phyloP scores from a whole-genome alignment of 1,140 invertebrate genomes.

The Drosophila albomicans region DNA sequence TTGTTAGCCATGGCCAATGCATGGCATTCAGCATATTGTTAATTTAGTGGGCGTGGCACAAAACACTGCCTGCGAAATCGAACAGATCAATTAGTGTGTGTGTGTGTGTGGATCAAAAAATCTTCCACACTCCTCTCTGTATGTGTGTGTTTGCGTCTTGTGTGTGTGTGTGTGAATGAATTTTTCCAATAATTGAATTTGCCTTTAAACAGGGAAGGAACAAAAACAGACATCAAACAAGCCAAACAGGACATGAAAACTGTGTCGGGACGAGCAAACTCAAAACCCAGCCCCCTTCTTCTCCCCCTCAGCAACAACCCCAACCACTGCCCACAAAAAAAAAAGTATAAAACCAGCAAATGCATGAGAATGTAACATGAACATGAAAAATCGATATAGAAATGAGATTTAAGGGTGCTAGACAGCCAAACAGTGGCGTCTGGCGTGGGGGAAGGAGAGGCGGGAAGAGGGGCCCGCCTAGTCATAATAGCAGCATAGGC shows the following conservation, averaged over 20 bases:
- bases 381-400: constrained; percentile 82
- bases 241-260: constrained; percentile 34
- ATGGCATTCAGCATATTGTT: constrained; percentile 74
- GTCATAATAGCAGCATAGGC: constrained; percentile 25
- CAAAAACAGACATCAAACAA: constrained; percentile 30
- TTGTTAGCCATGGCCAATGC: constrained; percentile 77
- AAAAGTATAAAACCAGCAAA: constrained; percentile 12
- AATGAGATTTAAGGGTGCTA: constrained; percentile 81
- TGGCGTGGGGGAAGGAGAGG: too few relatives aligned
- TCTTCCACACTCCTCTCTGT: background rate
- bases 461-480: constrained; percentile 15
- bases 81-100: constrained; percentile 24
- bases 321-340: background rate
- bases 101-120: background rate
- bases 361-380: constrained; percentile 69
- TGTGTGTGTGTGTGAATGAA: constrained; percentile 19
- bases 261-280: constrained; percentile 28
- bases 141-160: constrained; percentile 16
- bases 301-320: background rate
- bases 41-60: constrained; percentile 44
- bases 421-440: constrained; percentile 42
- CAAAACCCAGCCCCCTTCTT: background rate
- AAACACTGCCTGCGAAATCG: constrained; percentile 23
- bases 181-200: constrained; percentile 52
- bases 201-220: constrained; percentile 27